A percentile compares a stretch with the other conserved stretches of the same genome.
These are phyloP conservation scores for Megalurothrips usitatus DNA, from an alignment of 2,888 invertebrate genomes.

Conservation along the genomic window DNA sequence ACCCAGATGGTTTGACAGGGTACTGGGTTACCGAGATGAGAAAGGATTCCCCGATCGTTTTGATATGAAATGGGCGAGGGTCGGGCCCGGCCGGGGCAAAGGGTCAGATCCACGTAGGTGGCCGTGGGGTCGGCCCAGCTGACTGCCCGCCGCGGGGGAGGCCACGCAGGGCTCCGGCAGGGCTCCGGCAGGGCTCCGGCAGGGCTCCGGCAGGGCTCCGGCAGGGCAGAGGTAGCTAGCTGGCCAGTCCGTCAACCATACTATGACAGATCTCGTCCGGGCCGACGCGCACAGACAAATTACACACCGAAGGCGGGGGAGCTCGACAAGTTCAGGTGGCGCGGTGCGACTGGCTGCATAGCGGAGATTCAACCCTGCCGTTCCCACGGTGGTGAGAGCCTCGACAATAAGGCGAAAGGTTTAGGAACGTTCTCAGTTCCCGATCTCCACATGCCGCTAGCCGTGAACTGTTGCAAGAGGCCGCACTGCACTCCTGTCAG, in stretches of 20 bases:
- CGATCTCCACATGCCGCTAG: background rate
- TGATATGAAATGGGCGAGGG: conserved; percentile 12
- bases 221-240: background rate
- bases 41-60: background rate
- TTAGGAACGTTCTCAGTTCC: no score
- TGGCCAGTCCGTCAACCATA: background rate
- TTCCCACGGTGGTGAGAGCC: no score
- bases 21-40: background rate
- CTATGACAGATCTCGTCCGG: background rate
- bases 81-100: background rate
- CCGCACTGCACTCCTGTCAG: no score
- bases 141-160: background rate
- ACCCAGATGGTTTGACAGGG: background rate
- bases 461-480: background rate
- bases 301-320: background rate
- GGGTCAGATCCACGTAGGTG: conserved; percentile 12
- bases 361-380: no score
- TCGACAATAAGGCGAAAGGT: no score
- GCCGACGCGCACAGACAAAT: background rate
- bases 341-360: no score
- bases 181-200: background rate
- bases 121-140: no score
- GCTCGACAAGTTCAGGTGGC: background rate
- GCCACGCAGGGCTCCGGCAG: background rate
- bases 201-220: background rate